Conservation (phyloP, 2,113 vertebrate genomes). For the Burhinus oedicnemus region DNA sequence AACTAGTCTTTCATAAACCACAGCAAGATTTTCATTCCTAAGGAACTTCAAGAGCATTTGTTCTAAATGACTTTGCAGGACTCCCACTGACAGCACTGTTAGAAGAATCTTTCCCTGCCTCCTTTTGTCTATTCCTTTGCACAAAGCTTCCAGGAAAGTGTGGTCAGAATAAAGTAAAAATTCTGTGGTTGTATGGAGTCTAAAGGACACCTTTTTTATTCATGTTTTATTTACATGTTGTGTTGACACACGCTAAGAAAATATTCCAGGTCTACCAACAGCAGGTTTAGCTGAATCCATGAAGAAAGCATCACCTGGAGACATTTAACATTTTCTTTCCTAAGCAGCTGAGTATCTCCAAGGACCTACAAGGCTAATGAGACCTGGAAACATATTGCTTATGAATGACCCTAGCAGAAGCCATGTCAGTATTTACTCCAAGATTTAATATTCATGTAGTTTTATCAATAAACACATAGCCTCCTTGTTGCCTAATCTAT, state of each 20-base stretch:
- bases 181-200: not conserved
- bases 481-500: not conserved
- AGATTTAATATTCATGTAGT: not conserved
- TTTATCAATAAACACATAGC: not conserved
- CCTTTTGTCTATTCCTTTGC: not conserved
- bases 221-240: constrained; percentile 19
- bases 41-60: constrained; percentile 41
- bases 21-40: not conserved
- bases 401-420: not conserved
- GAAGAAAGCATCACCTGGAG: constrained; percentile 1
- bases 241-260: constrained; percentile 38
- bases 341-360: not conserved
- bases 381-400: not conserved
- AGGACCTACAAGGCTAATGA: not conserved
- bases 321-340: not conserved
- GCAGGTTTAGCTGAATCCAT: not conserved
- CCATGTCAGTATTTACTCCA: not conserved
- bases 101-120: not conserved
- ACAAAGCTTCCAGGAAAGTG: constrained; percentile 31
- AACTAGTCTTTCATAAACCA: constrained; percentile 27
- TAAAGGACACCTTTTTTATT: constrained; percentile 34
- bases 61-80: constrained; percentile 43
- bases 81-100: not conserved
- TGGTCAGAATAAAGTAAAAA: constrained; percentile 18
- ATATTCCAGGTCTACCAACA: not conserved